Evolutionary conservation across 2,888 invertebrate genomes (phyloP), one percentile per base, ranked within the genome.

Genomic region (Poecilus cupreus): DNA sequence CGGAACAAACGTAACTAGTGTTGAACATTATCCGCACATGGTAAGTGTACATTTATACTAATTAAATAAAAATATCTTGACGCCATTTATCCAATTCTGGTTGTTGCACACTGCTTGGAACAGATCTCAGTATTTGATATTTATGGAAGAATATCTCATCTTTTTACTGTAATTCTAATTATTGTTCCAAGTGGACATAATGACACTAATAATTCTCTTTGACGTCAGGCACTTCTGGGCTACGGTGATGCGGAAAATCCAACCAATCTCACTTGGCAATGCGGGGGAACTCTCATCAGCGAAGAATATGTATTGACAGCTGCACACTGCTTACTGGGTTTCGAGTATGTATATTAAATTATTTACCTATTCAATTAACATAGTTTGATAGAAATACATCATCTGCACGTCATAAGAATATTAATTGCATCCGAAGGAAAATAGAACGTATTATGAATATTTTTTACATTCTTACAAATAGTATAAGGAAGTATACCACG

Each of bases 271-370:
- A 86, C 13, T 0, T 93, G 92, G 90, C 85, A 85, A 2, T 95
- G 95, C 84, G 94, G 94, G 0, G 95, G 94, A 0, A 91, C 92
- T 10, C 88, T 95, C 5, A 92, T 95, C 80, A 93, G 93, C 76
- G 86, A 93, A 0, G 88, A 89, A 5, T 94, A 91, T 86, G 91
- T 95, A 32, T 86, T 95, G 2, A 93, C 94, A 0, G 94, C 94
- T 0, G 94, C 93, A 0, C 94, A 95, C 86, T 95, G 94, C 84
- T 86, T 83, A 60, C 80, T 85, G 3, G 60, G 81, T 68, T 80
- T 83, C 49, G 54, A 85, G 86, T 88, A 85, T 85, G 86, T 85
- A 26, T 64, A 49, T 46, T 39, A 16, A n/a, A 11, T 22, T 10
- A 64, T 64, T 64, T 64, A 13, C 3, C 57, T n/a, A 20, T 22